Conservation (phyloP, 2,797 vertebrate genomes). For the Sebastes umbrosus region DNA sequence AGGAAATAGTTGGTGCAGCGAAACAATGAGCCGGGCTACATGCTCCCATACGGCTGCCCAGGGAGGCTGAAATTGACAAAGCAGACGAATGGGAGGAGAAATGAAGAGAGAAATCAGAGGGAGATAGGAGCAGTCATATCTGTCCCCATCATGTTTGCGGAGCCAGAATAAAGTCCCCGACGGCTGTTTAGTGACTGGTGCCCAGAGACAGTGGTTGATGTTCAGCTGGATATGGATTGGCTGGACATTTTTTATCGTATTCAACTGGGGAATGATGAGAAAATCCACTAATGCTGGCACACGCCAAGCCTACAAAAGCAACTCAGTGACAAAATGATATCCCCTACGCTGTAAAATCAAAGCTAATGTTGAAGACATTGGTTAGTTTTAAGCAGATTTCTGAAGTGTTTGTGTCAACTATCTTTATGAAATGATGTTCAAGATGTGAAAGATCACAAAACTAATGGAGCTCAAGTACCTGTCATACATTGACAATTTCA, state of each 20-base stretch:
- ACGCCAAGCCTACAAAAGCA: not conserved
- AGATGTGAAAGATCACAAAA: not conserved
- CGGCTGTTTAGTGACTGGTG: constrained; percentile 34
- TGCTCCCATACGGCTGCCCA: constrained; percentile 35
- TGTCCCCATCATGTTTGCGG: constrained; percentile 49
- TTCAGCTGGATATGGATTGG: constrained; percentile 10
- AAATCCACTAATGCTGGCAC: not conserved
- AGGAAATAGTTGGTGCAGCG: constrained; percentile 64
- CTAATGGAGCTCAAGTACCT: not conserved
- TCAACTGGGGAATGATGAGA: constrained; percentile 1
- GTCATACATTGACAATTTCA: not conserved
- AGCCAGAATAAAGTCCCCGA: constrained; percentile 37
- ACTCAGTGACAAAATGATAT: not conserved
- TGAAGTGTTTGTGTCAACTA: not conserved
- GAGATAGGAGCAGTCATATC: constrained; percentile 48
- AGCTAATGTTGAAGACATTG: not conserved
- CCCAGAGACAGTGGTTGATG: constrained; percentile 33
- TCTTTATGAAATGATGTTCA: not conserved
- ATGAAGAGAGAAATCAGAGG: constrained; percentile 58
- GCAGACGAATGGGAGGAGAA: constrained; percentile 59
- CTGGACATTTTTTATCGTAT: not conserved
- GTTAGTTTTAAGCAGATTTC: not conserved
- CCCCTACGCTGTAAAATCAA: not conserved
- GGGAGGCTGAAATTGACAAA: constrained; percentile 62
- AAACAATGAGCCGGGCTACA: constrained; percentile 62